Percentiles rank a stretch among this genome's conserved stretches.
Conservation (phyloP, 2,797 vertebrate species). For the Eremophila alpestris region DNA sequence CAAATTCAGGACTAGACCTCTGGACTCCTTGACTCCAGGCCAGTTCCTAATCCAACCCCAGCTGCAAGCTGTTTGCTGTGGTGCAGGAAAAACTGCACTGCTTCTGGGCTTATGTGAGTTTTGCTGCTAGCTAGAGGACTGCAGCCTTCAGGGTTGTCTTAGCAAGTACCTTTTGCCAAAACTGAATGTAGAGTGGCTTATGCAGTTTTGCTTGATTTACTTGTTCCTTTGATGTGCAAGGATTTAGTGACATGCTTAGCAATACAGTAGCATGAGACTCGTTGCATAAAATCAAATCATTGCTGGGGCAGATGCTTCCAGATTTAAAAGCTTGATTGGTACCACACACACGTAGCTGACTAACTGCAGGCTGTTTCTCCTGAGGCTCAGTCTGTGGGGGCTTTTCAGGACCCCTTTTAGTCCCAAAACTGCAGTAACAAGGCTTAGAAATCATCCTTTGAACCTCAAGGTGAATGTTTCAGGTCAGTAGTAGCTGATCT, state of each 20-base stretch:
- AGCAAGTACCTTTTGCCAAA: conserved; percentile 44
- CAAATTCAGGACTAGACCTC: background rate
- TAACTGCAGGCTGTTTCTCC: background rate
- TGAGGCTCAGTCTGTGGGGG: background rate
- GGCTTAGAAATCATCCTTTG: conserved; percentile 10
- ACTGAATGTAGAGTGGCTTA: conserved; percentile 7
- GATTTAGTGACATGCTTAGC: conserved; percentile 59
- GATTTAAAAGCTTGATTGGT: conserved; percentile 41
- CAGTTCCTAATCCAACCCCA: background rate
- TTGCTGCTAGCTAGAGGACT: background rate
- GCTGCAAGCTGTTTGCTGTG: background rate
- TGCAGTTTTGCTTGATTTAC: conserved; percentile 62
- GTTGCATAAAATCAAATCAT: conserved; percentile 62
- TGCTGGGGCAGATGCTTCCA: conserved; percentile 47
- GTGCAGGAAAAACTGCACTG: background rate
- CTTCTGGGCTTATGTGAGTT: background rate
- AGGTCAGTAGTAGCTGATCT: conserved; percentile 20
- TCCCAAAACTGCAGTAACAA: background rate
- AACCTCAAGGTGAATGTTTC: conserved; percentile 35
- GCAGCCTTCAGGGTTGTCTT: background rate
- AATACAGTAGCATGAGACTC: conserved; percentile 23
- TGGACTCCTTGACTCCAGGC: background rate
- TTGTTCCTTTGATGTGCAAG: conserved; percentile 63
- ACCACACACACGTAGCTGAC: conserved; percentile 15
- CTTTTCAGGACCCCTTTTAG: background rate